A percentile compares a stretch with the other conserved stretches of the same genome.
These are phyloP conservation scores for Pelodiscus sinensis DNA, from an alignment of 2,113 vertebrate genomes.

Conservation along the genomic window DNA sequence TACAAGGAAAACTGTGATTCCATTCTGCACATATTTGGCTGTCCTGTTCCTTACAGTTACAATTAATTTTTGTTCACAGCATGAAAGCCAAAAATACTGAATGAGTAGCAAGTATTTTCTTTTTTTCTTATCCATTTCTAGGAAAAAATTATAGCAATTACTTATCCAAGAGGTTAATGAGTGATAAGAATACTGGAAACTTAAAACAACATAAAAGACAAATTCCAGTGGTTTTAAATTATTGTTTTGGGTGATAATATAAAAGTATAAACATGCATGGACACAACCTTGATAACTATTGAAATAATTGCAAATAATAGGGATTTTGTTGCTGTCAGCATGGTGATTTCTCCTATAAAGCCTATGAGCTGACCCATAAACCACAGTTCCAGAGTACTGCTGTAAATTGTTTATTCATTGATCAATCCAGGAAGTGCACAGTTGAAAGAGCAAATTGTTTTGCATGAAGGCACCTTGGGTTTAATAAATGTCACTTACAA, in stretches of 20 bases:
- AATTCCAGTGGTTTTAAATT: not conserved
- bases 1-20: not conserved
- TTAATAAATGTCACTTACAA: slow-evolving; percentile 57
- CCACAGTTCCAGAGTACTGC: not conserved
- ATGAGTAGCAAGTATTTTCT: not conserved
- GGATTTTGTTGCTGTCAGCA: slow-evolving; percentile 7
- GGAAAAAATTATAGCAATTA: not conserved
- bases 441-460: not conserved
- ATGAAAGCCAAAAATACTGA: not conserved
- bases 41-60: not conserved
- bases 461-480: slow-evolving; percentile 50
- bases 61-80: not conserved
- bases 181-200: not conserved
- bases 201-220: not conserved
- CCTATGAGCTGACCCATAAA: not conserved
- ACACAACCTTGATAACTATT: slow-evolving; percentile 26
- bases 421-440: slow-evolving; percentile 47
- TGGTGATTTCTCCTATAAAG: slow-evolving; percentile 43
- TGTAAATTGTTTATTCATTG: slow-evolving; percentile 53
- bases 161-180: not conserved
- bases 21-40: not conserved
- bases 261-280: not conserved
- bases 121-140: not conserved
- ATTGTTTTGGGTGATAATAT: not conserved
- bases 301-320: slow-evolving; percentile 4